These are phyloP conservation scores for Reticulitermes speratus DNA, from an alignment of 1,140 invertebrate genomes.

Conservation along the genomic window DNA sequence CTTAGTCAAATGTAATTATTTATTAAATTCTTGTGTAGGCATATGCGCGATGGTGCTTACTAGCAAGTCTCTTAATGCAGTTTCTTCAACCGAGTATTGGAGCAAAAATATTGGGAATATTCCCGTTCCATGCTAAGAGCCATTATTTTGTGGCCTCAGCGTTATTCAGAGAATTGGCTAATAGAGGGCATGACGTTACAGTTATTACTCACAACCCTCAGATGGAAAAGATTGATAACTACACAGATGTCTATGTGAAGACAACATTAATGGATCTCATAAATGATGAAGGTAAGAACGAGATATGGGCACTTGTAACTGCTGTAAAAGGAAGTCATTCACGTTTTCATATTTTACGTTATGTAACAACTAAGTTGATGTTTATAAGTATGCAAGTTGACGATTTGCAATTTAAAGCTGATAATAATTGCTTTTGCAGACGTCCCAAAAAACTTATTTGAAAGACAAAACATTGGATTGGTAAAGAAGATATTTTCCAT, in stretches of 20 bases:
- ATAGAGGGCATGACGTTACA: not conserved
- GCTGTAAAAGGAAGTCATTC: no score
- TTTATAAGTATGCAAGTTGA: no score
- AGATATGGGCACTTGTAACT: no score
- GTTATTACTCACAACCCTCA: not conserved
- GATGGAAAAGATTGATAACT: not conserved
- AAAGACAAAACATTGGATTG: not conserved
- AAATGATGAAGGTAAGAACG: not conserved
- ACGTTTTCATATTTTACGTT: no score
- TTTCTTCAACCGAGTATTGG: not conserved
- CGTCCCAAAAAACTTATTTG: not conserved
- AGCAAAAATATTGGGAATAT: not conserved
- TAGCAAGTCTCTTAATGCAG: no score
- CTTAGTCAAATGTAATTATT: no score
- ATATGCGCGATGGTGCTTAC: no score
- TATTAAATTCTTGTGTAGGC: no score
- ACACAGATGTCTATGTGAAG: not conserved
- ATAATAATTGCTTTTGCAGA: not conserved
- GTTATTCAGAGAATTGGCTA: not conserved
- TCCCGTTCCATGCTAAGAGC: not conserved
- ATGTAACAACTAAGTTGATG: no score
- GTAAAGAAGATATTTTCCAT: not conserved
- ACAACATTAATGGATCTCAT: not conserved
- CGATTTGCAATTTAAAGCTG: not conserved
- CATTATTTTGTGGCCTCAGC: not conserved